Percentiles rank a stretch among this genome's conserved stretches.
phyloP scores from a whole-genome alignment of 2,113 vertebrate genomes.

The Notarius quadriscutis region DNA sequence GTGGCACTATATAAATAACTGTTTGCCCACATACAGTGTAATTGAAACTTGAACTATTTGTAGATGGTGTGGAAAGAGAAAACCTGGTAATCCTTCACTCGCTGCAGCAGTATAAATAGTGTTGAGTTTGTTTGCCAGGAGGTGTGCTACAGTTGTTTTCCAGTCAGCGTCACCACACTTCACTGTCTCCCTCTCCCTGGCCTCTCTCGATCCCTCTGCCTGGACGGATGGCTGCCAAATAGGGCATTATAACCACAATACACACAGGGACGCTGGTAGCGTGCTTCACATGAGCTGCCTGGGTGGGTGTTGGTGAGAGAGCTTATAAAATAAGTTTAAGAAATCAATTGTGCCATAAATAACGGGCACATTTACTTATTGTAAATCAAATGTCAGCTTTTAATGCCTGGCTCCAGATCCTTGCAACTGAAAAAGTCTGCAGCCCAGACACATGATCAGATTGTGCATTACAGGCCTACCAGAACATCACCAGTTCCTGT shows the following conservation, averaged over 20 bases:
- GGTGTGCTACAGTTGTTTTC: constrained; percentile 68
- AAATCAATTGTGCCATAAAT: neutral
- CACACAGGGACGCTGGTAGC: constrained; percentile 4
- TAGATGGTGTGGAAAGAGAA: constrained; percentile 56
- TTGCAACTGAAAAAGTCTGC: neutral
- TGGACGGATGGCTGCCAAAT: constrained; percentile 47
- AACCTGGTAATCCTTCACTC: constrained; percentile 55
- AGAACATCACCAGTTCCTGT: neutral
- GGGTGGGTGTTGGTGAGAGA: neutral
- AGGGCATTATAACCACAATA: constrained; percentile 45
- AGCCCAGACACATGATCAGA: neutral
- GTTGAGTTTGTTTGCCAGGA: constrained; percentile 55
- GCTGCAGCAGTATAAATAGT: constrained; percentile 63
- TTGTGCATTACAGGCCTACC: neutral
- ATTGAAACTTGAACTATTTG: constrained; percentile 57
- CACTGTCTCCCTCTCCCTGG: constrained; percentile 51
- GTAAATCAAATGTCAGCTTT: neutral
- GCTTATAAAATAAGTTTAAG: neutral
- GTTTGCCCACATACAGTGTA: constrained; percentile 40
- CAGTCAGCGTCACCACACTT: constrained; percentile 55
- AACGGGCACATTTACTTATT: neutral
- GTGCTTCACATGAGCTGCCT: constrained; percentile 1
- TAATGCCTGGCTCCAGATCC: neutral
- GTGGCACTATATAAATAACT: constrained; percentile 32
- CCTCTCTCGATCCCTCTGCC: constrained; percentile 47